Evolutionary conservation across 2,888 invertebrate species (phyloP), one percentile per base, ranked within the genome.

Genomic region (Aphrophora alni): DNA sequence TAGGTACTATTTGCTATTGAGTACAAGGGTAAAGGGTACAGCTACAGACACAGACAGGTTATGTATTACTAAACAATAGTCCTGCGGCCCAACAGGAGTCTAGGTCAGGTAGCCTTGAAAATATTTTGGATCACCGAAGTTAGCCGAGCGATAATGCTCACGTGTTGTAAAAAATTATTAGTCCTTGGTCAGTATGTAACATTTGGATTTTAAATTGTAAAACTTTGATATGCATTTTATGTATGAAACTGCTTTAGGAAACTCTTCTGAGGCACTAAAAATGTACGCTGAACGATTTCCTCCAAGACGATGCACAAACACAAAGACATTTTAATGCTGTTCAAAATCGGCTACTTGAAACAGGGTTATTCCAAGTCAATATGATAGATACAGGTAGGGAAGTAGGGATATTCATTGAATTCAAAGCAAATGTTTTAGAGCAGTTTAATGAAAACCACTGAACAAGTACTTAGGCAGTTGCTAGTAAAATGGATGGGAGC

Each of bases 241-340:
- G 33, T 74, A 74, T 74, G 38, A 33, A 74, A 44, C 74, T 74
- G 74, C 74, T 24, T 74, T 74, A 38, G 74, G 38, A 38, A 74
- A 74, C 25, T 28, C 38, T 38, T 74, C 21, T 38, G 10, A 14
- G 74, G 74, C 74, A 72, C 3, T 14, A 72, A 72, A 26, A 72
- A 33, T 72, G 72, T 72, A 73, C 21, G 73, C 73, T 73, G 28
- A 73, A 73, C 73, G 28, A 25, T 73, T 27, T 28, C 73, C 73
- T 38, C 74, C n/a, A n/a, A n/a, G n/a, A n/a, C n/a, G n/a, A n/a
- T n/a, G n/a, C n/a, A n/a, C 12, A 17, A 28, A 33, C 25, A 74
- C 17, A 74, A 74, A 74, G 38, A 74, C 74, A n/a, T 74, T 74
- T 74, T 74, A 38, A 27, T 74, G 74, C 74, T 24, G 74, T 74